These are phyloP conservation scores for Balaeniceps rex DNA, from an alignment of 2,113 vertebrate genomes.

Conservation along the genomic window DNA sequence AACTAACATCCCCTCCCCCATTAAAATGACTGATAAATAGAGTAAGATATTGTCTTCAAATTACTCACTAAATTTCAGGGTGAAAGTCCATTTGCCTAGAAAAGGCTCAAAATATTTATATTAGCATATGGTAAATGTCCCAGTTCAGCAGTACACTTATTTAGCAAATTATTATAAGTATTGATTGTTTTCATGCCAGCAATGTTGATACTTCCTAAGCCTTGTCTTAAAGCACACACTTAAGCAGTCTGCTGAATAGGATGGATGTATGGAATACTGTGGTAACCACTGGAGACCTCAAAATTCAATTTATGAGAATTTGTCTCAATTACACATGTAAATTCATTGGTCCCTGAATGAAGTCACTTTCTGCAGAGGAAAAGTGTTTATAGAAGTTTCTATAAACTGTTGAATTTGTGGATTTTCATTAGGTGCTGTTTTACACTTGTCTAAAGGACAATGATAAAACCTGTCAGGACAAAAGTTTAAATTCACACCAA, in stretches of 20 bases:
- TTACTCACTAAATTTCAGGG: background rate
- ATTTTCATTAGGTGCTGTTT: background rate
- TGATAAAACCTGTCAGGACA: background rate
- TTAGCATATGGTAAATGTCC: background rate
- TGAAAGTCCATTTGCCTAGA: background rate
- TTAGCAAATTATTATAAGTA: background rate
- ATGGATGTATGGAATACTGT: background rate
- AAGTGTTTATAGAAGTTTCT: background rate
- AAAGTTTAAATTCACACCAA: background rate
- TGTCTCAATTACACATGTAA: background rate
- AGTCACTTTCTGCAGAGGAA: background rate
- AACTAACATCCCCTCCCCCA: rapidly evolving
- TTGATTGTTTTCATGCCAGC: background rate
- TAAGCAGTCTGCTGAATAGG: background rate
- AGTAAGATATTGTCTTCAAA: background rate
- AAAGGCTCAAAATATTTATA: background rate
- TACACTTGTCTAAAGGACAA: background rate
- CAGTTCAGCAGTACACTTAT: background rate
- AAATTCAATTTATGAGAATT: background rate
- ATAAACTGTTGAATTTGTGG: background rate
- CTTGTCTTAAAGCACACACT: background rate
- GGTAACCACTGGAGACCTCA: background rate
- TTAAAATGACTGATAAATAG: background rate
- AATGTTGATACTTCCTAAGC: background rate
- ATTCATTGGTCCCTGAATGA: background rate